phyloP scores from a whole-genome alignment of 2,888 invertebrate species.

The Cabera pusaria region DNA sequence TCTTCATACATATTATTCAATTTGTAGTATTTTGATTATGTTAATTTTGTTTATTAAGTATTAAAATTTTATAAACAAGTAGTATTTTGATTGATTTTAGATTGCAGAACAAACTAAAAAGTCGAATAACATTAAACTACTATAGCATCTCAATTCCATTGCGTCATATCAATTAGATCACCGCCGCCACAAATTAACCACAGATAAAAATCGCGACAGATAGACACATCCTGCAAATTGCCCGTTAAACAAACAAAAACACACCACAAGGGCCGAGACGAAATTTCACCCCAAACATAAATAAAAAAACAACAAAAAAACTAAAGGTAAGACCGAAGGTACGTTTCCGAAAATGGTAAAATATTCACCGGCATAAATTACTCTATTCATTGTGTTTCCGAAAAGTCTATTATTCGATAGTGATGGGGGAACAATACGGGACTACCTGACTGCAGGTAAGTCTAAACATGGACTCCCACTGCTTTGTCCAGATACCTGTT shows the following conservation, averaged over 20 bases:
- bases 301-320: no score
- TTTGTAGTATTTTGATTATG: no score
- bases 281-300: slow-evolving; percentile 68
- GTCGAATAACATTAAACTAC: no score
- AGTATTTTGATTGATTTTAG: no score
- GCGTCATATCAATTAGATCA: slow-evolving; percentile 67
- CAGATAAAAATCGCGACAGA: slow-evolving; percentile 44
- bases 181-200: slow-evolving; percentile 43
- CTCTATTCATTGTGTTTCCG: slow-evolving; percentile 77
- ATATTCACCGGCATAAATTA: slow-evolving; percentile 75
- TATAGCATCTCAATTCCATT: no score
- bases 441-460: slow-evolving; percentile 76
- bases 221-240: slow-evolving; percentile 69
- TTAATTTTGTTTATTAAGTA: no score
- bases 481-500: slow-evolving; percentile 77
- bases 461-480: slow-evolving; percentile 70
- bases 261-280: slow-evolving; percentile 64
- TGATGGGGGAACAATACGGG: slow-evolving; percentile 63
- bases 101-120: no score
- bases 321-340: no score
- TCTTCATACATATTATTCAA: no score
- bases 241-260: slow-evolving; percentile 76
- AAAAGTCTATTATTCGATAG: slow-evolving; percentile 78
- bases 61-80: no score
- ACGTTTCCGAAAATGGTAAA: slow-evolving; percentile 73